Evolutionary conservation across 2,113 vertebrate genomes (phyloP).

Genomic region (Mus musculus): DNA sequence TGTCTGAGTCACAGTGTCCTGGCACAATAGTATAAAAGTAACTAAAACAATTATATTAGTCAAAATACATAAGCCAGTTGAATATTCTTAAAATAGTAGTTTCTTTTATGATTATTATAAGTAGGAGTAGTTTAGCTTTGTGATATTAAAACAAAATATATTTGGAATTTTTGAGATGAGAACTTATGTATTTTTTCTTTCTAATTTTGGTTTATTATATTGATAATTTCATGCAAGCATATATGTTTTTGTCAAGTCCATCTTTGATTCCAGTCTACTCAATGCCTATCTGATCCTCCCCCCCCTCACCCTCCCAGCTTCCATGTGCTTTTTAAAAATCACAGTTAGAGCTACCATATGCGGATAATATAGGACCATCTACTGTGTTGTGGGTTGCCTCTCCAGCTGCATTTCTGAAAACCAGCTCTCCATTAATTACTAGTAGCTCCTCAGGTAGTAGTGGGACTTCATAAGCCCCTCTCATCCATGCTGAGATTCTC

Average conservation of each 20-base stretch:
- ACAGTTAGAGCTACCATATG: not conserved
- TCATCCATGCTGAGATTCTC: not conserved
- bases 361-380: not conserved
- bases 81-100: not conserved
- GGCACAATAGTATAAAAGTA: not conserved
- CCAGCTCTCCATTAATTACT: not conserved
- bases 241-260: not conserved
- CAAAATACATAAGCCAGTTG: not conserved
- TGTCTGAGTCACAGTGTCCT: not conserved
- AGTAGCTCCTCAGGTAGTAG: too few species aligned
- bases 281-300: not conserved
- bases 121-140: not conserved
- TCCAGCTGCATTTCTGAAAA: not conserved
- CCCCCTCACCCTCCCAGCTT: not conserved
- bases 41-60: not conserved
- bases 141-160: not conserved
- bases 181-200: not conserved
- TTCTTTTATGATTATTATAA: not conserved
- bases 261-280: not conserved
- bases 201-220: not conserved
- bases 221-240: not conserved
- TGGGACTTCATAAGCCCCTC: not conserved
- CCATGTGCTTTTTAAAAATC: not conserved
- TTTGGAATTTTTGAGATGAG: not conserved
- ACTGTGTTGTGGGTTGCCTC: not conserved